Evolutionary conservation across 2,113 vertebrate genomes (phyloP), one percentile per base, ranked within the genome.

Genomic region (Psilopsiagon aurifrons): DNA sequence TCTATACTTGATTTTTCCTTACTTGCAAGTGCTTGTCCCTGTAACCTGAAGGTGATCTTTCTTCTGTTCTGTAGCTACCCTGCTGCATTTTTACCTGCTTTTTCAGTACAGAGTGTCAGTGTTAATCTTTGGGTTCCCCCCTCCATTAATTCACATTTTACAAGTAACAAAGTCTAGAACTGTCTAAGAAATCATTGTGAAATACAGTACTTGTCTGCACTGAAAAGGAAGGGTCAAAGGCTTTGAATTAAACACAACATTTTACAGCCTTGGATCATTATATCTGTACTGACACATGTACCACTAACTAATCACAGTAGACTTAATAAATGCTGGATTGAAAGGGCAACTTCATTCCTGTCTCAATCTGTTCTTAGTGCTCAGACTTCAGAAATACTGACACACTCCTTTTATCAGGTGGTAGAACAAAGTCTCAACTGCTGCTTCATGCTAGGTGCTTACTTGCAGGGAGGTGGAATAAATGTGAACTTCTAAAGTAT

Each of bases 181-280:
- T 79, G 35, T 29, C 14, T 64, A 52, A 83, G 59, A 79, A 86
- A 44, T 75, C 28, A 78, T 79, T 94, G 41, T 76, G 66, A 90
- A 87, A 66, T 84, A 52, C 1, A 23, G 35, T 60, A 73, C 47
- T 93, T 71, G 37, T 59, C 64, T 83, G 51, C 62, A 54, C 54
- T 69, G 70, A 51, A 91, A 24, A n/a, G 20, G 49, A 87, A 91
- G n/a, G 92, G 86, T 92, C 89, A 95, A 89, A 93, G 92, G 67
- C n/a, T 73, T 66, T 69, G 25, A 14, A 76, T 94, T 91, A 96
- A 94, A 85, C 4, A 3, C 75, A 93, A n/a, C 2, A 4, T 92
- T 94, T 96, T 96, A 80, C 31, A 82, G 86, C 92, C 85, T 78
- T 75, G 74, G 35, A 62, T 92, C 41, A 19, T 87, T 87, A 9